Evolutionary conservation across 2,888 invertebrate genomes (phyloP), one percentile per base, ranked within the genome.

Genomic region (Acanthosepion pharaonis): DNA sequence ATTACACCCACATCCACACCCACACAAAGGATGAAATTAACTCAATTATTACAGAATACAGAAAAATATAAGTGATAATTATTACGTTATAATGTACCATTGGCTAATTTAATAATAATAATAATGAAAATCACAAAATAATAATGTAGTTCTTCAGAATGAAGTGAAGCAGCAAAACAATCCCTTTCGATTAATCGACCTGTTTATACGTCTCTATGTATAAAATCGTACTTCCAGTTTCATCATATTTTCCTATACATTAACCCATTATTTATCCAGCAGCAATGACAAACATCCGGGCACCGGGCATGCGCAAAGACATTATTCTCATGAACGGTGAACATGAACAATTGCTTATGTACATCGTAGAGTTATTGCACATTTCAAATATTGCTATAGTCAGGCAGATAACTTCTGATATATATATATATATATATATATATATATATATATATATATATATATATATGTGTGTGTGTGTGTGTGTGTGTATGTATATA

Each of bases 231-330:
- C 3, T 78, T 78, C 78, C 33, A 78, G 15, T 0, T 78, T 78
- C 23, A 11, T 78, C 78, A 33, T n/a, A 15, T n/a, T 78, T 33
- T 78, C n/a, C 15, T 33, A 78, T 33, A 78, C n/a, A n/a, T 78
- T n/a, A 78, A 78, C n/a, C 78, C n/a, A 78, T 78, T 78, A 78
- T 78, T 78, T 78, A 78, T 33, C n/a, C 78, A 78, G n/a, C 78
- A 78, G 78, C 78, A 78, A 78, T n/a, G 78, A n/a, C 33, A n/a
- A n/a, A 78, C 78, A 33, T 78, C 78, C n/a, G 78, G n/a, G n/a
- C 33, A 78, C 78, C n/a, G 78, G n/a, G n/a, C 33, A 78, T 78
- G 78, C 78, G 78, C n/a, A n/a, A 78, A 78, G 0, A n/a, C 78
- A 78, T 78, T 78, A 78, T 15, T 33, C 78, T n/a, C 78, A 15